Evolutionary conservation across 2,797 vertebrate species (phyloP).

Genomic region (Neosilurus mollespiculum): DNA sequence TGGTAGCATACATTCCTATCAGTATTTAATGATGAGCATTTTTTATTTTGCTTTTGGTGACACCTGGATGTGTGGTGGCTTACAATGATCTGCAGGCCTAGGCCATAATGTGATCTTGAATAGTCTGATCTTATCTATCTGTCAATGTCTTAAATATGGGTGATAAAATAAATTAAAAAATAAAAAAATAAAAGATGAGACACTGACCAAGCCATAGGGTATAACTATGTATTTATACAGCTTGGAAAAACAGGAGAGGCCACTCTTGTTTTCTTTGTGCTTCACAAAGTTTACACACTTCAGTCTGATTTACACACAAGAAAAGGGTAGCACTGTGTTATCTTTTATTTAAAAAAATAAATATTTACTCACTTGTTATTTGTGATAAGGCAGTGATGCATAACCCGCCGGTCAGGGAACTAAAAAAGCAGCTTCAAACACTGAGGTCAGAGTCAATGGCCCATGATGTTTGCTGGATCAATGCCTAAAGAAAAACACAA

Average conservation of each 20-base stretch:
- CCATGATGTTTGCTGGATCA: constrained; percentile 25
- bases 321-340: neutral
- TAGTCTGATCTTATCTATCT: neutral
- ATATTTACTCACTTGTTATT: neutral
- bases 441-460: constrained; percentile 24
- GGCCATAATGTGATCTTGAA: neutral
- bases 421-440: neutral
- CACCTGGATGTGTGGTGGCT: neutral
- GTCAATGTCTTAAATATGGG: neutral
- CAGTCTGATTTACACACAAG: neutral
- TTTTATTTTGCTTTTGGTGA: neutral
- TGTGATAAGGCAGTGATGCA: neutral
- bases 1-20: too few relatives aligned
- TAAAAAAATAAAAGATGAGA: neutral
- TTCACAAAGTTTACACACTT: neutral
- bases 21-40: neutral
- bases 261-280: neutral
- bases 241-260: neutral
- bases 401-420: neutral
- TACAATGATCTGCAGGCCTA: neutral
- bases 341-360: neutral
- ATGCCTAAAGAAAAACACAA: constrained; percentile 29
- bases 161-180: too few relatives aligned
- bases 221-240: neutral
- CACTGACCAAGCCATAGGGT: neutral